These are phyloP conservation scores for Sylvia borin DNA, from an alignment of 2,797 vertebrate species.

Conservation along the genomic window DNA sequence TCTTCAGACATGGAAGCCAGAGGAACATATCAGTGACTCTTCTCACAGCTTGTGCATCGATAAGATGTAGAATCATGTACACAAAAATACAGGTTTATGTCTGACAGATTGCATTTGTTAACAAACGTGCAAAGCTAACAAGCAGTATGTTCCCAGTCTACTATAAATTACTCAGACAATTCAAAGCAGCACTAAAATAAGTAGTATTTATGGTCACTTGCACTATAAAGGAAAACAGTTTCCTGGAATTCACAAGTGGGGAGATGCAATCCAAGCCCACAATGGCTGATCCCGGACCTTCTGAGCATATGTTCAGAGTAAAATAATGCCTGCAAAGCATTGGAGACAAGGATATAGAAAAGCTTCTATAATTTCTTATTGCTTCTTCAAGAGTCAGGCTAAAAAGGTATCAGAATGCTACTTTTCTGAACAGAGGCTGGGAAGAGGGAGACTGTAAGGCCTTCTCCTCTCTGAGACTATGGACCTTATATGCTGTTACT, in stretches of 20 bases:
- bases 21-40: background rate
- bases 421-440: background rate
- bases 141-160: background rate
- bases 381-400: background rate
- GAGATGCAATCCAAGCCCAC: background rate
- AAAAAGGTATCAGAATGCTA: background rate
- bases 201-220: slow-evolving; percentile 29
- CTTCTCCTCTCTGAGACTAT: background rate
- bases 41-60: background rate
- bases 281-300: slow-evolving; percentile 17
- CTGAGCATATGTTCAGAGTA: slow-evolving; percentile 6
- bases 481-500: background rate
- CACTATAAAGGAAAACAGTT: slow-evolving; percentile 7
- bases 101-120: background rate
- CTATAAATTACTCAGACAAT: slow-evolving; percentile 37
- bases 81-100: slow-evolving; percentile 6
- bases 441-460: background rate
- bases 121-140: background rate
- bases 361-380: background rate
- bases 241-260: background rate
- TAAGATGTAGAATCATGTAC: background rate
- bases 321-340: background rate
- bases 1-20: background rate
- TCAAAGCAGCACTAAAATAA: slow-evolving; percentile 38
- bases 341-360: background rate